Evolutionary conservation across 2,113 vertebrate species (phyloP).

Genomic region (Cricetomys ansorgei): DNA sequence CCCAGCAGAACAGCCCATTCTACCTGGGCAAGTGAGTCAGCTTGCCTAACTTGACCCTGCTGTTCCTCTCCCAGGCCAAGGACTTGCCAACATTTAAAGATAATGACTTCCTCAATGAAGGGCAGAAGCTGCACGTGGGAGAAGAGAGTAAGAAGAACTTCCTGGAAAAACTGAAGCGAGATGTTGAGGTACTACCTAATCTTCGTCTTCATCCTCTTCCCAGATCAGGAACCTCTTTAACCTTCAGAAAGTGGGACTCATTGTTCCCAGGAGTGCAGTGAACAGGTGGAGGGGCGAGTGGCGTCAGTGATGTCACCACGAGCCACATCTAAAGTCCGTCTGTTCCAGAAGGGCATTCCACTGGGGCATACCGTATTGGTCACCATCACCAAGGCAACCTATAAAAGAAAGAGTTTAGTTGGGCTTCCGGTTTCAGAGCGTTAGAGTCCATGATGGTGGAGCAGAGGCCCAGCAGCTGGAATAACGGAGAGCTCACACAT

Average conservation of each 20-base stretch:
- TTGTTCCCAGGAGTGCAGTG: background rate
- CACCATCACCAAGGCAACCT: background rate
- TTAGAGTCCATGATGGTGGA: background rate
- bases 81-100: constrained; percentile 98
- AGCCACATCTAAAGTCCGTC: background rate
- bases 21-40: background rate
- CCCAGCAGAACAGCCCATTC: background rate
- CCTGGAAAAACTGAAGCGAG: constrained; percentile 95
- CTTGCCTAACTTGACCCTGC: background rate
- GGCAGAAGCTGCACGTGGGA: constrained; percentile 95
- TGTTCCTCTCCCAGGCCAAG: constrained; percentile 90
- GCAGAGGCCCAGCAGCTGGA: background rate
- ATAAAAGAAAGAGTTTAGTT: background rate
- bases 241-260: background rate
- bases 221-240: background rate
- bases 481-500: background rate
- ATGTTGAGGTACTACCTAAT: constrained; percentile 92
- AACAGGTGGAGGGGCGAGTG: background rate
- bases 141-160: constrained; percentile 98
- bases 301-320: rapidly evolving
- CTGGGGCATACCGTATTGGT: background rate
- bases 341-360: background rate
- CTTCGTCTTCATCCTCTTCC: background rate
- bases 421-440: background rate
- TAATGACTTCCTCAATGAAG: constrained; percentile 97